Evolutionary conservation across 2,797 vertebrate species (phyloP).

Genomic region (Lacerta viridis): DNA sequence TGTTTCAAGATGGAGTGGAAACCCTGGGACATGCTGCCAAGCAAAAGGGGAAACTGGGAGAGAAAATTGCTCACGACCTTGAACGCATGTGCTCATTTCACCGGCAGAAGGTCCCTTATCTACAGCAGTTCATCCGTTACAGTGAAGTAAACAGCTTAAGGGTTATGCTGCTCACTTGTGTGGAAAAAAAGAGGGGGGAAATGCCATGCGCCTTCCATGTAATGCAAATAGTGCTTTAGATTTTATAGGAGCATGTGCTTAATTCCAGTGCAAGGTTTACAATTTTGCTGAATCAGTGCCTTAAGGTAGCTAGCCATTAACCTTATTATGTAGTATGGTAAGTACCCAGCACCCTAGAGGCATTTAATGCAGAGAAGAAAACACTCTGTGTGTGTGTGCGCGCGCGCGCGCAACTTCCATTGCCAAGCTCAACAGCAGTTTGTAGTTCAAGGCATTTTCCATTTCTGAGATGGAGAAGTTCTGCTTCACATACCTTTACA

Average conservation of each 20-base stretch:
- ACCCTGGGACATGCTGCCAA: conserved; percentile 43
- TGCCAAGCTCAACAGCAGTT: not conserved
- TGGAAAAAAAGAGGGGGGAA: no score
- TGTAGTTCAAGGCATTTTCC: not conserved
- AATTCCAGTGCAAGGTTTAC: not conserved
- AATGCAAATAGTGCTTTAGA: not conserved
- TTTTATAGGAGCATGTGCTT: not conserved
- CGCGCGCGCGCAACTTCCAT: not conserved
- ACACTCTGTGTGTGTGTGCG: no score
- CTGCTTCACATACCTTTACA: not conserved
- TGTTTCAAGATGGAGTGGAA: conserved; percentile 45
- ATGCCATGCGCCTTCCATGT: not conserved
- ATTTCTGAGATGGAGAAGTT: not conserved
- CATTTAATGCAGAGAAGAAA: not conserved
- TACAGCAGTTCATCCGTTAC: conserved; percentile 29
- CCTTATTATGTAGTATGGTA: not conserved
- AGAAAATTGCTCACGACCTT: conserved; percentile 49
- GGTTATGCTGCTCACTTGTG: not conserved
- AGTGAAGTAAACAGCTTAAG: conserved; percentile 20
- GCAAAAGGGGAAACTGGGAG: conserved; percentile 41
- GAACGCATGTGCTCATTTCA: conserved; percentile 46
- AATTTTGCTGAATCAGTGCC: not conserved
- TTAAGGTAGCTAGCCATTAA: not conserved
- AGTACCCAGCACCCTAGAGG: not conserved
- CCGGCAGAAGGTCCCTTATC: conserved; percentile 17